phyloP scores from a whole-genome alignment of 2,113 vertebrate genomes.

The Muscicapa adusta region DNA sequence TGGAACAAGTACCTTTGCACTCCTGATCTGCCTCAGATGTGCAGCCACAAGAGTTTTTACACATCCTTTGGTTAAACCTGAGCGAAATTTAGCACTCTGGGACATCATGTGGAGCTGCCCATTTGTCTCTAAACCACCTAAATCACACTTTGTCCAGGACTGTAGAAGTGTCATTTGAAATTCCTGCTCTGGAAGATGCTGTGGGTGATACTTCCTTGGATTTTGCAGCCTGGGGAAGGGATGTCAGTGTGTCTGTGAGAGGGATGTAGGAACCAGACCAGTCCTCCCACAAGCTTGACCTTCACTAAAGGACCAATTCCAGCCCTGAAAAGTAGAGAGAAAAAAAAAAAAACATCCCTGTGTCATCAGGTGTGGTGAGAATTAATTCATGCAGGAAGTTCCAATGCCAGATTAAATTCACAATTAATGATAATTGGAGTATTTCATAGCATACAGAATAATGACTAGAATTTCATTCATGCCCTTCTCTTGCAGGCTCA shows the following conservation, averaged over 20 bases:
- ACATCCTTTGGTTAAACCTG: neutral
- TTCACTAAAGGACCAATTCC: neutral
- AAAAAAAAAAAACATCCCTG: neutral
- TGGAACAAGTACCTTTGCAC: neutral
- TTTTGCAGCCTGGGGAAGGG: neutral
- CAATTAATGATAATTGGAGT: neutral
- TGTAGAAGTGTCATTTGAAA: neutral
- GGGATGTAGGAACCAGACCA: neutral
- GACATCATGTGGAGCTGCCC: neutral
- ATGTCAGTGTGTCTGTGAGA: neutral
- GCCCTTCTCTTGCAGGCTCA: neutral
- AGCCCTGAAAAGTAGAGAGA: neutral
- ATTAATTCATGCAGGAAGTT: neutral
- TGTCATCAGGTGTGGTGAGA: neutral
- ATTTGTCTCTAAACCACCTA: neutral
- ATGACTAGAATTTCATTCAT: neutral
- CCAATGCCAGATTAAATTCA: neutral
- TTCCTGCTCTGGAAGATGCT: neutral
- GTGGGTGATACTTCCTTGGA: neutral
- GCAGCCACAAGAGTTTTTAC: conserved; percentile 31
- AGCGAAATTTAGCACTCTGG: neutral
- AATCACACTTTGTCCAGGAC: neutral
- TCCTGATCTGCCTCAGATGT: neutral
- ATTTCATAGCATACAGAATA: neutral
- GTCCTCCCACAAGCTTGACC: neutral